phyloP scores from a whole-genome alignment of 92 coral and sea anemone genomes.

The Actinostola sp. region DNA sequence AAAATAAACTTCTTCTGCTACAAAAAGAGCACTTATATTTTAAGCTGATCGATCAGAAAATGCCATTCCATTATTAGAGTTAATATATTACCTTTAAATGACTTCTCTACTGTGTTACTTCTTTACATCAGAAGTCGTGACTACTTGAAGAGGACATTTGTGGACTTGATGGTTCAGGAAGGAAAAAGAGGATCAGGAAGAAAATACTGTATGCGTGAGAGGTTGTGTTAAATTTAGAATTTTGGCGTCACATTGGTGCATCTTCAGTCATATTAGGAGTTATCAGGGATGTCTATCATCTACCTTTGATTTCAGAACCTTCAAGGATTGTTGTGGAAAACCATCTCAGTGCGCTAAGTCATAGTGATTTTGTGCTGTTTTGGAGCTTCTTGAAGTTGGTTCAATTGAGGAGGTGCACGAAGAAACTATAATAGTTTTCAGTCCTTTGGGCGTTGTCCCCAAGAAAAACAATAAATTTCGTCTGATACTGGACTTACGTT shows the following conservation, averaged over 20 bases:
- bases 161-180: too few relatives aligned
- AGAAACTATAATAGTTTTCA: constrained; percentile 44
- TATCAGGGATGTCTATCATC: constrained; percentile 18
- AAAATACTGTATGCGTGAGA: too few relatives aligned
- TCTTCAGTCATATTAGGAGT: not conserved
- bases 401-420: constrained; percentile 36
- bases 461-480: constrained; percentile 52
- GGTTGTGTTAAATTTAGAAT: too few relatives aligned
- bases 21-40: too few relatives aligned
- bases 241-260: constrained; percentile 14
- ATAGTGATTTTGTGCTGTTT: constrained; percentile 34
- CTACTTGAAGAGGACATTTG: too few relatives aligned
- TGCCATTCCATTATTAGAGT: too few relatives aligned
- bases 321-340: not conserved
- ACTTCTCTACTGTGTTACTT: too few relatives aligned
- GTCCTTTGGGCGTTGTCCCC: constrained; percentile 57
- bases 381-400: constrained; percentile 30
- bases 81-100: too few relatives aligned
- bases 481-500: constrained; percentile 49
- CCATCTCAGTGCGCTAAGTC: not conserved
- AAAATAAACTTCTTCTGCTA: too few relatives aligned
- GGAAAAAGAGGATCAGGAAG: too few relatives aligned
- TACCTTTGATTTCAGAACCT: constrained; percentile 8
- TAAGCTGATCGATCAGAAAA: too few relatives aligned
- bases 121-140: too few relatives aligned